Percentiles rank a stretch among this genome's conserved stretches.
Conservation (phyloP, 2,797 vertebrate species). For the Hoplostethus mediterraneus region DNA sequence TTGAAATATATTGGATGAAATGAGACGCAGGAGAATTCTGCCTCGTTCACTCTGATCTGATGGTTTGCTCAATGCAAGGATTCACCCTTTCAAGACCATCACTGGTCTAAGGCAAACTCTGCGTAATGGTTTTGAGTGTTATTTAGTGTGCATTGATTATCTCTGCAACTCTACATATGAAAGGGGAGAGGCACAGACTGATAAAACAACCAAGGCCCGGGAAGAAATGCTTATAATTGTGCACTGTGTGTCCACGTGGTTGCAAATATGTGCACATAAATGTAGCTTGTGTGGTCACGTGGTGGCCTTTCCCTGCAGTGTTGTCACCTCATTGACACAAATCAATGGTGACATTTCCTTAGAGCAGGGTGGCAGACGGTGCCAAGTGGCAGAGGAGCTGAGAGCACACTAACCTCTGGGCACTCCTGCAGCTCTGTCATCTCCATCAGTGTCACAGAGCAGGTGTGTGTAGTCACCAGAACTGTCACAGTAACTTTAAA, state of each 20-base stretch:
- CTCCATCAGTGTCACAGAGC: conserved; percentile 68
- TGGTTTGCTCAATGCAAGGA: conserved; percentile 60
- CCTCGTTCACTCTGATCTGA: conserved; percentile 68
- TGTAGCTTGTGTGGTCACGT: conserved; percentile 32
- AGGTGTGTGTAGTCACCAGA: conserved; percentile 65
- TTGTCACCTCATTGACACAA: conserved; percentile 67
- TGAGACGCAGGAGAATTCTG: conserved; percentile 71
- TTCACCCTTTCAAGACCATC: conserved; percentile 62
- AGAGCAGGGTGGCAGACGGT: conserved; percentile 65
- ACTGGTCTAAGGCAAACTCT: conserved; percentile 39
- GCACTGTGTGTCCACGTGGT: not conserved
- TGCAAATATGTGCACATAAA: conserved; percentile 29
- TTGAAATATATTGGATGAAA: conserved; percentile 80
- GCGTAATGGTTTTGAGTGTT: conserved; percentile 25
- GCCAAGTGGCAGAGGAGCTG: conserved; percentile 57
- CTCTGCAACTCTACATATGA: conserved; percentile 5
- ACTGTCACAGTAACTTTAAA: conserved; percentile 39
- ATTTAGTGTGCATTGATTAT: not conserved
- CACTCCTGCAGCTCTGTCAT: conserved; percentile 68
- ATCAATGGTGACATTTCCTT: conserved; percentile 77
- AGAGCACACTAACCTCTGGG: conserved; percentile 62
- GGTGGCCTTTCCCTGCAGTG: conserved; percentile 42
- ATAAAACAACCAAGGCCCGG: conserved; percentile 15
- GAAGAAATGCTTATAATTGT: conserved; percentile 1
- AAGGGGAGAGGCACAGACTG: conserved; percentile 1